phyloP scores from a whole-genome alignment of 2,113 vertebrate species.

The Reinhardtius hippoglossoides region DNA sequence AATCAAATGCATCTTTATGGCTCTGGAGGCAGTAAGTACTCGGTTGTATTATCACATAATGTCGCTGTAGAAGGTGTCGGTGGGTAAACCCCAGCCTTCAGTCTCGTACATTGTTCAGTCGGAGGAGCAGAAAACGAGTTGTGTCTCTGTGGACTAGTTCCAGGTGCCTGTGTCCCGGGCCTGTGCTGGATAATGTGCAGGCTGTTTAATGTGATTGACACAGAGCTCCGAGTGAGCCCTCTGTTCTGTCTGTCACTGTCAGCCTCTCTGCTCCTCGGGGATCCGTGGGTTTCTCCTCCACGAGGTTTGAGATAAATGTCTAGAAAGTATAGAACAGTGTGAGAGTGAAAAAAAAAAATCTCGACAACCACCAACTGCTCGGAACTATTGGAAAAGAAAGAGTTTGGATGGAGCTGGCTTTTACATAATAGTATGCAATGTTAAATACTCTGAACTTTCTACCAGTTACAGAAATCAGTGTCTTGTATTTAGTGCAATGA shows the following conservation, averaged over 20 bases:
- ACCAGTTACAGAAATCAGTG: neutral
- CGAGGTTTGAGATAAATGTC: conserved; percentile 8
- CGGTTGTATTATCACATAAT: neutral
- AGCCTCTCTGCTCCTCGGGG: conserved; percentile 46
- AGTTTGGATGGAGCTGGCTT: neutral
- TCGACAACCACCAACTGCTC: neutral
- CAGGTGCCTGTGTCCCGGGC: conserved; percentile 55
- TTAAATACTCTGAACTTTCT: no score
- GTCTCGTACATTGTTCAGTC: neutral
- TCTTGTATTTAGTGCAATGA: no score
- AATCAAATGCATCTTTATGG: neutral
- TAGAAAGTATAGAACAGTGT: conserved; percentile 1
- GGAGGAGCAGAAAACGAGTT: conserved; percentile 29
- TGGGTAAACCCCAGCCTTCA: conserved; percentile 6
- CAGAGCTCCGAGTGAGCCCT: conserved; percentile 42
- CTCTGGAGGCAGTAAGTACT: neutral
- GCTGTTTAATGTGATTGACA: conserved; percentile 68
- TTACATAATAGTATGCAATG: no score
- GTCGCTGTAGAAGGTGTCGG: neutral
- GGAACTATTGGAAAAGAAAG: neutral
- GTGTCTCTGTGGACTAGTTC: conserved; percentile 43
- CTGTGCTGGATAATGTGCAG: conserved; percentile 45
- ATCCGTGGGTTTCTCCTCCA: conserved; percentile 28
- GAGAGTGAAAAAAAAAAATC: neutral
- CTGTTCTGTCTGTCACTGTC: conserved; percentile 59